Conservation (phyloP, 92 coral and sea anemone genomes). For the Plumapathes pennacea region DNA sequence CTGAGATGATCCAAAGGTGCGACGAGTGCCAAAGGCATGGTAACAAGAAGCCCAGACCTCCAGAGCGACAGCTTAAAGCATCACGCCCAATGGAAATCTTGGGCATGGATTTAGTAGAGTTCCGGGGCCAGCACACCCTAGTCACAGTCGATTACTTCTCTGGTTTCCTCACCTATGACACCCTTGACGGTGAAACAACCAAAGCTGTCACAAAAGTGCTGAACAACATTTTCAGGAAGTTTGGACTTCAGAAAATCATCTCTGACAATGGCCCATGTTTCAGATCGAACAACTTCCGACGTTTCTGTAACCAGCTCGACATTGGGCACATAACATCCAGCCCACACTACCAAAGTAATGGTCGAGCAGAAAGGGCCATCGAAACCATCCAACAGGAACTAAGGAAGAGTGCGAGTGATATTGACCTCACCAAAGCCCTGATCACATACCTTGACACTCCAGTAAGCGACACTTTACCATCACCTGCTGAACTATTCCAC, state of each 20-base stretch:
- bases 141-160: conserved; percentile 59
- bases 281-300: conserved; percentile 31
- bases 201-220: conserved; percentile 34
- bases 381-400: conserved; percentile 29
- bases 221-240: conserved; percentile 46
- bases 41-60: conserved; percentile 60
- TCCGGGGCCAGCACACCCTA: conserved; percentile 39
- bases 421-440: conserved; percentile 50
- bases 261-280: conserved; percentile 71
- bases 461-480: neutral
- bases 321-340: conserved; percentile 52
- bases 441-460: conserved; percentile 6
- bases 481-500: neutral
- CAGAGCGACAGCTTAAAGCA: conserved; percentile 68
- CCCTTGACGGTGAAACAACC: conserved; percentile 22
- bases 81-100: conserved; percentile 66
- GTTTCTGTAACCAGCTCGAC: conserved; percentile 51
- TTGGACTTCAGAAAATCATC: conserved; percentile 48
- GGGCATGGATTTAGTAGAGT: conserved; percentile 43
- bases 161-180: conserved; percentile 48
- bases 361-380: conserved; percentile 51
- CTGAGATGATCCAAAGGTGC: conserved; percentile 41
- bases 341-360: conserved; percentile 47
- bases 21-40: conserved; percentile 28
- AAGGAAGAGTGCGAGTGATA: conserved; percentile 45